Conservation (phyloP, 2,797 vertebrate species). For the Pelobates cultripes region DNA sequence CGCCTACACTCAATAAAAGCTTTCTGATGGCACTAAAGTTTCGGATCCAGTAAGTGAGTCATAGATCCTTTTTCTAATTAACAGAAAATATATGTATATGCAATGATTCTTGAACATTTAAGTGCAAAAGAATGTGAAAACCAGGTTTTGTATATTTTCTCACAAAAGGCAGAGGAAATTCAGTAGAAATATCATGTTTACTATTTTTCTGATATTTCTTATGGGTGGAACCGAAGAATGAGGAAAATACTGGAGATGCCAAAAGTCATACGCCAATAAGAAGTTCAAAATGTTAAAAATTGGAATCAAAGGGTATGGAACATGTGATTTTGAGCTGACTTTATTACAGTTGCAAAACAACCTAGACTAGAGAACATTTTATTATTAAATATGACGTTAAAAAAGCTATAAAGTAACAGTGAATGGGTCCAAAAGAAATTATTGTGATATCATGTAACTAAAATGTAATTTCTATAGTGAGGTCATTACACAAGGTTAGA, state of each 20-base stretch:
- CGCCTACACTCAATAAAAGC: slow-evolving; percentile 57
- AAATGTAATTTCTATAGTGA: too few species aligned
- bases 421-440: too few species aligned
- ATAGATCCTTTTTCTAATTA: slow-evolving; percentile 50
- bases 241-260: neutral
- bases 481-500: too few species aligned
- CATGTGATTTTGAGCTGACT: neutral
- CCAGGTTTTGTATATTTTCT: neutral
- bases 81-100: neutral
- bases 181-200: neutral
- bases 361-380: too few species aligned
- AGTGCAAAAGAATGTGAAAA: neutral
- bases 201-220: slow-evolving; percentile 5
- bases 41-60: slow-evolving; percentile 62
- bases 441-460: too few species aligned
- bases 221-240: neutral
- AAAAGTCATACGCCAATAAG: neutral
- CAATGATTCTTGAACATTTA: neutral
- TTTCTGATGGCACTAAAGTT: slow-evolving; percentile 54
- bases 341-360: neutral
- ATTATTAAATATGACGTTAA: too few species aligned
- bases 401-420: too few species aligned
- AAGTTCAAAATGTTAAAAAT: slow-evolving; percentile 2
- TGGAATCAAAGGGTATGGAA: neutral
- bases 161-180: neutral